phyloP scores from a whole-genome alignment of 2,888 invertebrate species.

The Eupithecia vulgata region DNA sequence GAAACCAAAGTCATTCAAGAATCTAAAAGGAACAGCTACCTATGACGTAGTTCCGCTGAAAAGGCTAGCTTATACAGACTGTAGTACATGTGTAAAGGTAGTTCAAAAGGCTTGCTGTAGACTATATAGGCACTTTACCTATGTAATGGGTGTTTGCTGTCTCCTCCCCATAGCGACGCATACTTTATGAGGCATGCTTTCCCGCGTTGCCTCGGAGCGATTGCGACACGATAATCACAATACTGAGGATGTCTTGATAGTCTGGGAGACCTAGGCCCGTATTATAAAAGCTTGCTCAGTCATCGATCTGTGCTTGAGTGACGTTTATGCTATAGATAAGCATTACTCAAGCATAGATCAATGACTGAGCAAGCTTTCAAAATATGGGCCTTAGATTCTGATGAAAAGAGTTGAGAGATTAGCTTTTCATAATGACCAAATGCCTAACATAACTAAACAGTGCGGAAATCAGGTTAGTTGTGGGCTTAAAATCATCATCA shows the following conservation, averaged over 20 bases:
- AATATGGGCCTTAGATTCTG: too few relatives aligned
- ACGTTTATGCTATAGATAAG: too few relatives aligned
- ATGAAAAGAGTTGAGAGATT: not conserved
- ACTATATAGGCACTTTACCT: slow-evolving; percentile 37
- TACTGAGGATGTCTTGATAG: slow-evolving; percentile 57
- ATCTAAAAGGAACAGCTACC: slow-evolving; percentile 28
- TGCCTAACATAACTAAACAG: not conserved
- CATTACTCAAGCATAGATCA: too few relatives aligned
- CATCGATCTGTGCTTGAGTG: too few relatives aligned
- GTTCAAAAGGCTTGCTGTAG: slow-evolving; percentile 26
- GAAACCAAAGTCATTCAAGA: slow-evolving; percentile 26
- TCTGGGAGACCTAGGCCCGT: slow-evolving; percentile 24
- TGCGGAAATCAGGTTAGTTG: not conserved
- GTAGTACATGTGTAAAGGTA: slow-evolving; percentile 49
- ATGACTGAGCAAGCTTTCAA: too few relatives aligned
- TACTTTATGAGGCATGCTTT: slow-evolving; percentile 57
- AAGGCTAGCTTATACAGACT: slow-evolving; percentile 25
- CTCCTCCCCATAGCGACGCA: slow-evolving; percentile 55
- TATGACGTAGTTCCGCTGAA: slow-evolving; percentile 27
- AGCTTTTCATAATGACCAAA: not conserved
- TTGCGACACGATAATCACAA: slow-evolving; percentile 70
- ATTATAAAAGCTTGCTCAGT: too few relatives aligned
- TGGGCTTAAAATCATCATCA: too few relatives aligned
- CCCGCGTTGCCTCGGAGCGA: slow-evolving; percentile 58
- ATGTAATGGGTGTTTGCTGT: slow-evolving; percentile 57